Conservation (phyloP, 1,140 invertebrate species). For the Euschistus heros region DNA sequence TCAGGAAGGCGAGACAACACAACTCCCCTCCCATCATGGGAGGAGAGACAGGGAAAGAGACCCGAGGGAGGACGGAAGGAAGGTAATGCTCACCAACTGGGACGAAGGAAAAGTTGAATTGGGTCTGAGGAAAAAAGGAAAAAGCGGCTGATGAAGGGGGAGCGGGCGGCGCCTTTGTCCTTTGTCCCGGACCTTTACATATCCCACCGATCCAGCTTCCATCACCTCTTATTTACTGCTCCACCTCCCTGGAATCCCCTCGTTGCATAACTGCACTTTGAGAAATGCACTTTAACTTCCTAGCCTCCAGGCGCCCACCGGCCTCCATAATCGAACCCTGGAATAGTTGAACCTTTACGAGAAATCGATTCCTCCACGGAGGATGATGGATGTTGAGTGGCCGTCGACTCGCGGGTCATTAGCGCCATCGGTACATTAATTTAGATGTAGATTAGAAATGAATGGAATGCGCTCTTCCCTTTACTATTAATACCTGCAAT, state of each 20-base stretch:
- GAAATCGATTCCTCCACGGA: no score
- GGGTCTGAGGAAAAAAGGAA: not conserved
- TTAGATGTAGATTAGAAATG: no score
- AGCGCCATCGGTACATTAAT: no score
- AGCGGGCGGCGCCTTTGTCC: constrained; percentile 5
- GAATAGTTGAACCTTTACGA: no score
- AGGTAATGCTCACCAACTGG: not conserved
- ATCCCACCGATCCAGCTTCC: constrained; percentile 9
- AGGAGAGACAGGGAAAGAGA: no score
- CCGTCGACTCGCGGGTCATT: no score
- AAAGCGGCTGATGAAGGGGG: not conserved
- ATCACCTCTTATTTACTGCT: constrained; percentile 8
- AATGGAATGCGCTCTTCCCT: no score
- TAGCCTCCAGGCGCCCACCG: not conserved
- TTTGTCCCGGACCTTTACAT: not conserved
- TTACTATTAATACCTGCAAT: no score
- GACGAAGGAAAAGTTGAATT: constrained; percentile 2
- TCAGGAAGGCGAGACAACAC: no score
- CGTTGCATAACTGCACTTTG: not conserved
- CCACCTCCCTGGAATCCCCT: not conserved
- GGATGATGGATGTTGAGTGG: no score
- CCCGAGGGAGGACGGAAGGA: not conserved
- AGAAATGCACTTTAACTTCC: constrained; percentile 6
- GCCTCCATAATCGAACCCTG: no score
- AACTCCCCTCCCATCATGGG: no score